These are phyloP conservation scores for Phyllotreta cruciferae DNA, from an alignment of 2,888 invertebrate species.

Conservation along the genomic window DNA sequence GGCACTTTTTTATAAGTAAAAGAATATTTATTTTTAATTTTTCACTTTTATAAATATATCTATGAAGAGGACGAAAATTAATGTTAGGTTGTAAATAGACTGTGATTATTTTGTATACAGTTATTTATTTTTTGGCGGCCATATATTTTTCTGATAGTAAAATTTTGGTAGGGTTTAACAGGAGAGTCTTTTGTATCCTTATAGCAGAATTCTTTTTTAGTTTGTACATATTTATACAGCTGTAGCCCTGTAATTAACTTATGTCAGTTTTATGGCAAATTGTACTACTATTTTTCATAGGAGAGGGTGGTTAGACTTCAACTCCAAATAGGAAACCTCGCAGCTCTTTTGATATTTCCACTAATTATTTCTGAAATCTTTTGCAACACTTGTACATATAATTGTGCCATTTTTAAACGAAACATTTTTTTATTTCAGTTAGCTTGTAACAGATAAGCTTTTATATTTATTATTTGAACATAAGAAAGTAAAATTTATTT, in stretches of 20 bases:
- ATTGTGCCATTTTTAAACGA: conserved; percentile 35
- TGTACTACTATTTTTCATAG: conserved; percentile 42
- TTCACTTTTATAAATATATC: too few species aligned
- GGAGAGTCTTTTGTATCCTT: neutral
- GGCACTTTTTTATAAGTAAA: too few species aligned
- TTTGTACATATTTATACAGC: neutral
- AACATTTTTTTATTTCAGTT: neutral
- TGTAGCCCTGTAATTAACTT: conserved; percentile 7
- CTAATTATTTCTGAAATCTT: neutral
- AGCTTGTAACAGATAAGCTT: conserved; percentile 25
- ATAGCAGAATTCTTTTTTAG: too few species aligned
- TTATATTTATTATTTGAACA: conserved; percentile 38
- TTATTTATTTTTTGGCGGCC: conserved; percentile 41
- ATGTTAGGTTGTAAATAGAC: conserved; percentile 43
- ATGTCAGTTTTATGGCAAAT: conserved; percentile 27
- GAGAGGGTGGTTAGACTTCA: conserved; percentile 45
- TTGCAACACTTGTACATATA: conserved; percentile 30
- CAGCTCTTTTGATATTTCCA: conserved; percentile 14
- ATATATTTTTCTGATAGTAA: conserved; percentile 3
- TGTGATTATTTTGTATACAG: conserved; percentile 47
- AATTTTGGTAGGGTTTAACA: neutral
- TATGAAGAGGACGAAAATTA: neutral
- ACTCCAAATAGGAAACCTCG: conserved; percentile 34
- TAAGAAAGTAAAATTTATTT: conserved; percentile 33
- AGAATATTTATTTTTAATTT: too few species aligned